Conservation (phyloP, 2,113 vertebrate genomes). For the Garra rufa region DNA sequence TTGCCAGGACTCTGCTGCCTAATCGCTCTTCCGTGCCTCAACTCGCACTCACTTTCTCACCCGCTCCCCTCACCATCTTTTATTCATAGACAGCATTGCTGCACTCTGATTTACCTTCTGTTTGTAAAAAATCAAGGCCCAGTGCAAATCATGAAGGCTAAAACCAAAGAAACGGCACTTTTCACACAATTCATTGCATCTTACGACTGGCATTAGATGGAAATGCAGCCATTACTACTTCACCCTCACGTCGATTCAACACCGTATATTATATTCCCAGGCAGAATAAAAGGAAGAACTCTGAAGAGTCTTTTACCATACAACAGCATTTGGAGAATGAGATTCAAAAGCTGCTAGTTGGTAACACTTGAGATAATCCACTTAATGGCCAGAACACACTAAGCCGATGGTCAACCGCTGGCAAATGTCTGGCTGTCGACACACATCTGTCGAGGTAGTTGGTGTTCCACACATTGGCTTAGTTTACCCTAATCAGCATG, state of each 20-base stretch:
- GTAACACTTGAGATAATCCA: not conserved
- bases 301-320: not conserved
- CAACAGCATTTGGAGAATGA: not conserved
- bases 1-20: slow-evolving; percentile 62
- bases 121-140: slow-evolving; percentile 48
- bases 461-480: too few species aligned
- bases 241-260: not conserved
- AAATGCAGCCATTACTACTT: not conserved
- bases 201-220: not conserved
- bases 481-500: too few species aligned
- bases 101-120: slow-evolving; percentile 61
- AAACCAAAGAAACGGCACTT: not conserved
- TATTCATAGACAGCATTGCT: slow-evolving; percentile 66
- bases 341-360: not conserved
- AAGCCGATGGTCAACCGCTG: not conserved
- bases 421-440: too few species aligned
- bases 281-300: not conserved
- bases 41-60: slow-evolving; percentile 65
- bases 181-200: not conserved
- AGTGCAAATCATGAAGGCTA: not conserved
- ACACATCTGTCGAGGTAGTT: too few species aligned
- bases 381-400: not conserved
- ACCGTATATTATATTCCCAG: not conserved
- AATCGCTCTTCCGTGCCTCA: slow-evolving; percentile 65
- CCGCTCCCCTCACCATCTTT: slow-evolving; percentile 68